Conservation (phyloP, 2,888 invertebrate genomes). For the Sarcophaga carnaria region DNA sequence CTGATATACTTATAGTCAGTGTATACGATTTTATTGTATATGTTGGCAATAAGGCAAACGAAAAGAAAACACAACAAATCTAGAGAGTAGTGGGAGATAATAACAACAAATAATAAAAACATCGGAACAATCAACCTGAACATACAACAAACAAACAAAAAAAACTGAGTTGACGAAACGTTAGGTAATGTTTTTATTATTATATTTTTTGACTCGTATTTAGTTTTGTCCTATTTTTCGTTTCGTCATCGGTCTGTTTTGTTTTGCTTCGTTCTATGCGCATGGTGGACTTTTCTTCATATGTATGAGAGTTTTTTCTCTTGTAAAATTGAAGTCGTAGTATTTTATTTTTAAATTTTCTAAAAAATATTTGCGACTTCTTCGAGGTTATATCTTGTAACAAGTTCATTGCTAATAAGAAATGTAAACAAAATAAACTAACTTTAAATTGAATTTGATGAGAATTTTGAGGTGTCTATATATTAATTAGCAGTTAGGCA, state of each 20-base stretch:
- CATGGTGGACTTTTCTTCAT: slow-evolving; percentile 19
- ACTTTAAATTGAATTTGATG: no score
- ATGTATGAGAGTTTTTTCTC: slow-evolving; percentile 27
- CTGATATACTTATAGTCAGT: no score
- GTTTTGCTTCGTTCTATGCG: slow-evolving; percentile 35
- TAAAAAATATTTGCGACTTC: no score
- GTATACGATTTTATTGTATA: no score
- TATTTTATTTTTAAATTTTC: no score
- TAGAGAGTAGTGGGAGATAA: slow-evolving; percentile 20
- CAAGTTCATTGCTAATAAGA: no score
- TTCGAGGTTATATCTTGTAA: no score
- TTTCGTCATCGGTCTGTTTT: not conserved
- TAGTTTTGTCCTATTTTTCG: slow-evolving; percentile 10
- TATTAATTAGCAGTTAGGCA: no score
- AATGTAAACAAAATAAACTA: no score
- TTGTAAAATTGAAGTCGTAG: slow-evolving; percentile 16
- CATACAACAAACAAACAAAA: not conserved
- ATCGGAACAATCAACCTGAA: slow-evolving; percentile 20
- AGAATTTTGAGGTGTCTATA: no score
- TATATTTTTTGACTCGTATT: no score
- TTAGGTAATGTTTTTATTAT: slow-evolving; percentile 44
- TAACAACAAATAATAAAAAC: slow-evolving; percentile 20
- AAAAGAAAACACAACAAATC: slow-evolving; percentile 6
- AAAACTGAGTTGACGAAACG: not conserved
- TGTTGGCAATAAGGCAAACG: slow-evolving; percentile 10